These are phyloP conservation scores for Clarias magur DNA, from an alignment of 2,113 vertebrate genomes.

Conservation along the genomic window DNA sequence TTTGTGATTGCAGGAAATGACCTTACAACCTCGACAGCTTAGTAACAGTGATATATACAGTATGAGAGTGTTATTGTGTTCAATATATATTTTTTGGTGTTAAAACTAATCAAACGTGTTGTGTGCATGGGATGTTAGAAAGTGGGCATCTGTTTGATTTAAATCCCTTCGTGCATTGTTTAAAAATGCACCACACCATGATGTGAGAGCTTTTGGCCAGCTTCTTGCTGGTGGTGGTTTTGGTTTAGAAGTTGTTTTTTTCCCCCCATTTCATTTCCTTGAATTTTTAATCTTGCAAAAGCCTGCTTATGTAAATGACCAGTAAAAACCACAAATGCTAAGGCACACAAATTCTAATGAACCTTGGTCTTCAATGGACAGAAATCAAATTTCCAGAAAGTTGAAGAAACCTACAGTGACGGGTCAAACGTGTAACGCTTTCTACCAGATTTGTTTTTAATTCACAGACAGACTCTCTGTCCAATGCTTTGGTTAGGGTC, in stretches of 20 bases:
- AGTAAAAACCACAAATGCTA: constrained; percentile 15
- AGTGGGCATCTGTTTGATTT: not conserved
- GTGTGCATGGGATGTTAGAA: constrained; percentile 1
- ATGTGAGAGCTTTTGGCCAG: not conserved
- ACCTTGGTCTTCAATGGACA: not conserved
- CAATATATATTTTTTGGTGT: constrained; percentile 55
- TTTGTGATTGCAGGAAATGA: constrained; percentile 53
- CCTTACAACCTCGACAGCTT: constrained; percentile 51
- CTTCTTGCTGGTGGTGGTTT: not conserved
- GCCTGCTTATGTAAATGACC: constrained; percentile 49
- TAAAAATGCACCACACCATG: not conserved
- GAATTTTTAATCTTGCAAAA: constrained; percentile 19
- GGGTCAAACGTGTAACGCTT: constrained; percentile 48
- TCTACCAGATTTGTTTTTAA: constrained; percentile 51
- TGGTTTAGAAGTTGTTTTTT: constrained; percentile 1
- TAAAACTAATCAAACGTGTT: constrained; percentile 46
- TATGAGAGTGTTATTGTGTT: constrained; percentile 44
- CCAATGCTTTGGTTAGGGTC: constrained; percentile 62
- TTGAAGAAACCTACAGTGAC: constrained; percentile 36
- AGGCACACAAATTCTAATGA: not conserved
- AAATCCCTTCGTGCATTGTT: not conserved
- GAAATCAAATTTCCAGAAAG: constrained; percentile 18
- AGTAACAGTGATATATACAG: constrained; percentile 33
- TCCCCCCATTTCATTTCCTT: constrained; percentile 4
- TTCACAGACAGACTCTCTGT: constrained; percentile 64